These are phyloP conservation scores for Temnothorax rugatulus DNA, from an alignment of 2,888 invertebrate species.

Conservation along the genomic window DNA sequence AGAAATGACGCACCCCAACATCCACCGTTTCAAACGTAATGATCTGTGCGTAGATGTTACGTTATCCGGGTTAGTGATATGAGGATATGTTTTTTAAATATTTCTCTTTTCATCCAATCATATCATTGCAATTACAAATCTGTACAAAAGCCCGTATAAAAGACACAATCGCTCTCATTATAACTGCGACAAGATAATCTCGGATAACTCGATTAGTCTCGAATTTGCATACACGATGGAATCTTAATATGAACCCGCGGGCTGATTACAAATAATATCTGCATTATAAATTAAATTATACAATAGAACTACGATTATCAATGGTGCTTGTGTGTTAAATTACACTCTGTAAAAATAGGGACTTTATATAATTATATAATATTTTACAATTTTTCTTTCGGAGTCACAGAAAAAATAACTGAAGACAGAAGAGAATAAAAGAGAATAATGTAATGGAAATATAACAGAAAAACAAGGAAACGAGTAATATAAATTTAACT, in stretches of 20 bases:
- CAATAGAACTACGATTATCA: background rate
- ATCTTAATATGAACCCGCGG: background rate
- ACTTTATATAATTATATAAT: background rate
- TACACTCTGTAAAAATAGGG: background rate
- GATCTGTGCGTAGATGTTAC: background rate
- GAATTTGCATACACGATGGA: slow-evolving; percentile 24
- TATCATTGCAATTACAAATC: slow-evolving; percentile 8
- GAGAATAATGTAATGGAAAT: background rate
- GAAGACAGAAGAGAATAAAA: background rate
- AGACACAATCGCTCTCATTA: background rate
- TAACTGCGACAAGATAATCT: slow-evolving; percentile 19
- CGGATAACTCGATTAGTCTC: slow-evolving; percentile 11
- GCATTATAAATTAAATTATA: slow-evolving; percentile 29
- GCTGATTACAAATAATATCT: slow-evolving; percentile 35
- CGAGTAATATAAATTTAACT: slow-evolving; percentile 2
- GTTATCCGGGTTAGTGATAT: background rate
- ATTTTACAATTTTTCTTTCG: background rate
- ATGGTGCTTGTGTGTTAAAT: background rate
- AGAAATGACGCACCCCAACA: background rate
- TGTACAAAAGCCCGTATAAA: background rate
- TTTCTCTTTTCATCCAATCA: background rate
- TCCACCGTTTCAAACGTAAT: background rate
- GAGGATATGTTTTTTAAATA: slow-evolving; percentile 7
- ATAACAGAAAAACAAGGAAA: background rate
- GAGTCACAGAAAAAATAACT: background rate